Evolutionary conservation across 2,888 invertebrate genomes (phyloP).

Genomic region (Norana najaformis): DNA sequence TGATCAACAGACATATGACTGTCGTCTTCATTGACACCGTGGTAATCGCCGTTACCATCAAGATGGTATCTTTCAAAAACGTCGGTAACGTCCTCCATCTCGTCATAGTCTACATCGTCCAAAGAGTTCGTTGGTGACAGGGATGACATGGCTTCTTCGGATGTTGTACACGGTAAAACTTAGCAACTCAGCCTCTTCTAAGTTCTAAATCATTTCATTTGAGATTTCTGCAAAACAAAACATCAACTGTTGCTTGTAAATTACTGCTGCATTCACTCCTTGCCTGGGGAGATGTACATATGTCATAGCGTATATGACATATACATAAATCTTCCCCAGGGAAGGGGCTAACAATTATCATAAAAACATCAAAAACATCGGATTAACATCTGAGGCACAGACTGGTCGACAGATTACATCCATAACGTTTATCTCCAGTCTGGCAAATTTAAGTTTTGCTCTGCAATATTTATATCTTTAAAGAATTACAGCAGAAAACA

Average conservation of each 20-base stretch:
- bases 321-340: too few species aligned
- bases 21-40: not conserved
- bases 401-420: too few species aligned
- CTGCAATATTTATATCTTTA: too few species aligned
- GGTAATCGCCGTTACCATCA: not conserved
- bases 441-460: too few species aligned
- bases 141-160: not conserved
- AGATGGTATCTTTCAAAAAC: not conserved
- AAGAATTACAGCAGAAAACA: too few species aligned
- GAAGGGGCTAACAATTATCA: too few species aligned
- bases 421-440: too few species aligned
- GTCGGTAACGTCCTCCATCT: not conserved
- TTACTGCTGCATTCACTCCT: too few species aligned
- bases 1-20: not conserved
- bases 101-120: not conserved
- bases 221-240: not conserved
- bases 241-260: not conserved
- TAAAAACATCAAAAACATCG: too few species aligned
- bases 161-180: not conserved
- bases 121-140: not conserved
- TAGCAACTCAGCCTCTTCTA: not conserved
- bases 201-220: constrained; percentile 1
- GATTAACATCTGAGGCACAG: too few species aligned
- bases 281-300: too few species aligned
- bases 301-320: too few species aligned